A percentile compares a stretch with the other conserved stretches of the same genome.
Conservation (phyloP, 2,888 invertebrate genomes). For the Tinea trinotella region DNA sequence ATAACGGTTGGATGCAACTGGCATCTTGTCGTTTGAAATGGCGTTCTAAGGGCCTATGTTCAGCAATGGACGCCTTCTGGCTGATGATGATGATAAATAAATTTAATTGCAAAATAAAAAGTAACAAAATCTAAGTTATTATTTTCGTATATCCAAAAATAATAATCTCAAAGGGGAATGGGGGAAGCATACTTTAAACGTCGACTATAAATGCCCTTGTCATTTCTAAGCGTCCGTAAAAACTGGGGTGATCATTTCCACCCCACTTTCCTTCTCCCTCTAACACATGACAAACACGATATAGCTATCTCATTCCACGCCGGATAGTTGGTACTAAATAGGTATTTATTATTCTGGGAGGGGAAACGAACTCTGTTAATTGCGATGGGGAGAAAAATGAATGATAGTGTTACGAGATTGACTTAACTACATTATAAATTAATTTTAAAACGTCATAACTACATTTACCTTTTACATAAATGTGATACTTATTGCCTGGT, state of each 20-base stretch:
- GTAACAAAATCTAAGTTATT: background rate
- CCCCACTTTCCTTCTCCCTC: conserved; percentile 37
- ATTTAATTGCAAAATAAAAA: background rate
- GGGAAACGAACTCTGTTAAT: conserved; percentile 55
- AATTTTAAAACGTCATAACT: background rate
- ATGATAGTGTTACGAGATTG: conserved; percentile 25
- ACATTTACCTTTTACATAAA: background rate
- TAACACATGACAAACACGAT: conserved; percentile 22
- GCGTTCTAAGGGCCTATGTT: no score
- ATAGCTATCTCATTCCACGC: conserved; percentile 32
- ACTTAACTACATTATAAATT: conserved; percentile 14
- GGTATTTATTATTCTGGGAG: conserved; percentile 69
- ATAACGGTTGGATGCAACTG: no score
- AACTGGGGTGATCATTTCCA: conserved; percentile 47
- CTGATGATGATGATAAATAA: no score
- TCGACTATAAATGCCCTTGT: conserved; percentile 40
- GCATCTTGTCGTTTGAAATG: no score
- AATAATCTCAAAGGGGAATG: conserved; percentile 8
- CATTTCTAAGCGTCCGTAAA: conserved; percentile 39
- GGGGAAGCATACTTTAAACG: conserved; percentile 14
- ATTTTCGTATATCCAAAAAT: conserved; percentile 16
- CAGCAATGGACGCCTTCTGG: no score
- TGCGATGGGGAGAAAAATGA: conserved; percentile 61
- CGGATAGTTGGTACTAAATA: conserved; percentile 61
- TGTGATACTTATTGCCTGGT: background rate